Base-by-base conservation (phyloP, 2,113 vertebrate species). In the Lycocorax pyrrhopterus region DNA sequence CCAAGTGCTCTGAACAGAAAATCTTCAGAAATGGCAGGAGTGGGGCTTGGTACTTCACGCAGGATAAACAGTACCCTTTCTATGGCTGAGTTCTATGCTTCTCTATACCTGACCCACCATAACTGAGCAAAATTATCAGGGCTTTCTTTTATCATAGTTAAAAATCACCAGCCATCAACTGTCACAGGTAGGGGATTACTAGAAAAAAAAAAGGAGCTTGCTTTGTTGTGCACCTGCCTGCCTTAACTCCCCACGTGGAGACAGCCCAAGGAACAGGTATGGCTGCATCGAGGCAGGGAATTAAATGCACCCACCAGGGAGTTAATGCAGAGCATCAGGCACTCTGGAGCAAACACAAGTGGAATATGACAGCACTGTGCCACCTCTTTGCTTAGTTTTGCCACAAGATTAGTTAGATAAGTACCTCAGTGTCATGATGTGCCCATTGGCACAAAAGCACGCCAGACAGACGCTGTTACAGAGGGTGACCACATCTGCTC, bases 381-480 rank as follows among this genome's bases (percentile, higher is more conserved):
- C 60, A 46, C 73, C 77, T 83, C 87, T 90, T 72, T 88, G 80
- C 47, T 90, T 95, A 93, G 63, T 92, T 93, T 87, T 94, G 78
- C 75, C 63, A 58, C 82, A 37, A 79, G 73, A 94, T 92, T 64
- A 96, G 90, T 82, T 97, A 95, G 86, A 92, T 59, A 94, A 97
- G 53, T 98, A 99, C 99, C 99, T 99, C 97, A 99, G 98, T 53
- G 98, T 99, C 99, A 99, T 99, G 97, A 99, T 98, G 90, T 99
- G 99, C 96, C 99, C 99, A 63, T 99, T 99, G 90, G 99, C 99
- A 95, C 99, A 99, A 97, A 99, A 99, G 97, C 99, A 99, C 53
- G 99, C 99, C 98, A 99, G 97, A 93, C 99, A 99, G 96, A 99
- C 98, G 80, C 98, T 99, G 98, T 98, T 99, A 90, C 97, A 99